These are phyloP conservation scores for Drosophila falleni DNA, from an alignment of 2,888 invertebrate genomes.

Conservation along the genomic window DNA sequence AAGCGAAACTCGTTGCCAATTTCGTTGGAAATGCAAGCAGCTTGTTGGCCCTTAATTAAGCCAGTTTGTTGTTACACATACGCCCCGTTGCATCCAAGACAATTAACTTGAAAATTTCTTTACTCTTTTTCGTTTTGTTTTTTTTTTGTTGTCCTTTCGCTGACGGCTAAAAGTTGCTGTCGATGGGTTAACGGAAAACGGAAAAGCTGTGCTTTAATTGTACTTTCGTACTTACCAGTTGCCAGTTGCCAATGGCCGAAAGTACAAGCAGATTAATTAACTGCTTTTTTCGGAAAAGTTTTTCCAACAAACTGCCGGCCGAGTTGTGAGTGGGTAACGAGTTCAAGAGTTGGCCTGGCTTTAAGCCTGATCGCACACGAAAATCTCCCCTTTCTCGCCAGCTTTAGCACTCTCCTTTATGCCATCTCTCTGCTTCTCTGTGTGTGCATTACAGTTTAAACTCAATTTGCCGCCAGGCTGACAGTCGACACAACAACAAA, in stretches of 20 bases:
- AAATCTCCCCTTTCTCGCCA: not conserved
- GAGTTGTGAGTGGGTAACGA: not conserved
- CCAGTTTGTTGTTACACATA: constrained; percentile 60
- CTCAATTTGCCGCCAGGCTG: constrained; percentile 48
- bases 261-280: constrained; percentile 65
- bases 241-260: constrained; percentile 19
- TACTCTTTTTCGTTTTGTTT: not conserved
- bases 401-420: not conserved
- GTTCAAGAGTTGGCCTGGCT: constrained; percentile 12
- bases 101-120: constrained; percentile 54
- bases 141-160: constrained; percentile 3
- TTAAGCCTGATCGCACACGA: constrained; percentile 16
- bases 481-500: constrained; percentile 22
- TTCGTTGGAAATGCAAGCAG: not conserved
- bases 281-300: constrained; percentile 33
- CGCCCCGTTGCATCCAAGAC: constrained; percentile 60
- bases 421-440: not conserved
- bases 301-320: constrained; percentile 22
- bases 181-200: constrained; percentile 23
- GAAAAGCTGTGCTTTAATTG: constrained; percentile 27
- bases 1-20: constrained; percentile 13
- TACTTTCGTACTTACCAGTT: constrained; percentile 13
- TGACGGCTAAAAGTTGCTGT: constrained; percentile 24
- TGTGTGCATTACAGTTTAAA: constrained; percentile 45
- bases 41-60: constrained; percentile 61